Evolutionary conservation across 2,888 invertebrate genomes (phyloP), one percentile per base, ranked within the genome.

Genomic region (Thalpophila matura): DNA sequence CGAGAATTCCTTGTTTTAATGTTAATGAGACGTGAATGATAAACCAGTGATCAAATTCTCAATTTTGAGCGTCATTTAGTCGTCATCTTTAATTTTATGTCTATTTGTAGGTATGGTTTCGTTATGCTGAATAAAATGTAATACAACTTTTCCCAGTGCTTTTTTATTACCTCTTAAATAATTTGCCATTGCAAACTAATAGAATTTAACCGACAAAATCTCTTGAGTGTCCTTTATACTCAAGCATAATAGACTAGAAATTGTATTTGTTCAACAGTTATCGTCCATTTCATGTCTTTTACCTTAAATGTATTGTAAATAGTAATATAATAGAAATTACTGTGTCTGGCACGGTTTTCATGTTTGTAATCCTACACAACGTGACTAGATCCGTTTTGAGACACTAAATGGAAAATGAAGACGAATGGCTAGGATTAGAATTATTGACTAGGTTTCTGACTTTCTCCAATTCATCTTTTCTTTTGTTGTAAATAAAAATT

Each of bases 211-310:
- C n/a, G 14, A 38, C 12, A 51, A 47, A 67, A 37, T 18, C 18
- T 46, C 18, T 46, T 27, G 16, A 47, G 18, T 35, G n/a, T 22
- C 43, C 12, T 58, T 72, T 35, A 29, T 51, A 31, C 22, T 42
- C 46, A 40, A 26, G 51, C 20, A 55, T 43, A 51, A 67, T 62
- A 29, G 42, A 46, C 40, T 62, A 37, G 42, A 66, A 46, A 51
- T 50, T 62, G 10, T 74, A 53, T 75, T 75, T 72, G 53, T 68
- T 63, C 45, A 64, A 64, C 35, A 59, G 26, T 70, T 70, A 50
- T 31, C 46, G 40, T 55, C 55, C 31, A 65, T 46, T 66, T 29
- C 43, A 29, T n/a, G 47, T 31, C 38, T 45, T 42, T 40, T 65
- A 47, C 46, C 40, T 45, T 54, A 56, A 70, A 67, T 57, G 54